Evolutionary conservation across 2,113 vertebrate species (phyloP).

Genomic region (Myanophis thanlyinensis): DNA sequence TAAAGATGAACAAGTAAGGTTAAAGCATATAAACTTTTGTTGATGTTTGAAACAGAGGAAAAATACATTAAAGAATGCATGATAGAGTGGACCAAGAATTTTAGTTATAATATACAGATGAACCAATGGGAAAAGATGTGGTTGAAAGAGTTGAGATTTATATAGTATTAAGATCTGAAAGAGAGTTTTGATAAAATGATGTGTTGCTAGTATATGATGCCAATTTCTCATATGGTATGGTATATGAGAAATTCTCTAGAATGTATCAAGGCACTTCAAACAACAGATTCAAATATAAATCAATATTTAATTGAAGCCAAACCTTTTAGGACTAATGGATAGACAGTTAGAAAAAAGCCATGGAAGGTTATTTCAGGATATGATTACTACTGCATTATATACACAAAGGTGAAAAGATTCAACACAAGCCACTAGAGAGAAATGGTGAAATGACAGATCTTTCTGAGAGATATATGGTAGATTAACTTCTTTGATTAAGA

Average conservation of each 20-base stretch:
- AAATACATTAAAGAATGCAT: neutral
- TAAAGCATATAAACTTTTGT: neutral
- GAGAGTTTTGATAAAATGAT: neutral
- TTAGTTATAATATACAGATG: neutral
- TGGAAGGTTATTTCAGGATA: neutral
- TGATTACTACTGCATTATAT: neutral
- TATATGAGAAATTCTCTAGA: neutral
- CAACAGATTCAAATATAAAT: neutral
- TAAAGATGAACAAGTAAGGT: neutral
- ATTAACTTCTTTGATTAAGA: neutral
- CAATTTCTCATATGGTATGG: neutral
- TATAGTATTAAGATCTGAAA: neutral
- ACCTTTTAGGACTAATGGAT: neutral
- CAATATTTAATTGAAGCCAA: neutral
- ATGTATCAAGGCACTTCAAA: neutral
- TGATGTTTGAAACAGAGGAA: neutral
- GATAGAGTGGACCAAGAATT: neutral
- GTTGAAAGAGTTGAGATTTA: neutral
- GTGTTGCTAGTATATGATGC: neutral
- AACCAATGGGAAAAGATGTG: neutral
- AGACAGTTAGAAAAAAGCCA: neutral
- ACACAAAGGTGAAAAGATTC: neutral
- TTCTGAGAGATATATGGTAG: neutral
- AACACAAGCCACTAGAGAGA: neutral
- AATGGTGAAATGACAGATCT: neutral